A percentile compares a stretch with the other conserved stretches of the same genome.
These are phyloP conservation scores for Rhea americana DNA, from an alignment of 2,113 vertebrate genomes.

Conservation along the genomic window DNA sequence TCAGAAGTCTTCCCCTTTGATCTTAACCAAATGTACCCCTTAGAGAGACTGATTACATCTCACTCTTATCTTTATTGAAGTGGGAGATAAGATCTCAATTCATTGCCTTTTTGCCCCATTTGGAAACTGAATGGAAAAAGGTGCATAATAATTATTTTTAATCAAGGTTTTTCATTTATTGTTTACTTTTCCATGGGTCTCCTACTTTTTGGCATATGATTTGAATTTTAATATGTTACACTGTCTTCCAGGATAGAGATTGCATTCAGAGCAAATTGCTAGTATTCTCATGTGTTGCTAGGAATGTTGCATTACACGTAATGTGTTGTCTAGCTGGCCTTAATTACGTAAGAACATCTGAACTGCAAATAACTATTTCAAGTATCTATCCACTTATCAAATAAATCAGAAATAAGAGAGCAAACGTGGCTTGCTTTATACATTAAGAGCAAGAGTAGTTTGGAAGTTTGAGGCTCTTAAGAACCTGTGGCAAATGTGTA, in stretches of 20 bases:
- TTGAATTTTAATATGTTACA: neutral
- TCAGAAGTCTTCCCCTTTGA: constrained; percentile 70
- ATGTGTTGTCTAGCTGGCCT: neutral
- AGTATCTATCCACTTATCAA: neutral
- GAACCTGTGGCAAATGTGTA: neutral
- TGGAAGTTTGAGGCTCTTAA: neutral
- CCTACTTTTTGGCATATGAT: neutral
- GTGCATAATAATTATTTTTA: neutral
- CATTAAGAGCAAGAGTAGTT: neutral
- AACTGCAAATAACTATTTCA: neutral
- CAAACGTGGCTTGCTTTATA: neutral
- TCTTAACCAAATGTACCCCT: constrained; percentile 57
- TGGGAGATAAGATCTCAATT: constrained; percentile 56
- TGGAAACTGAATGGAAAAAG: neutral
- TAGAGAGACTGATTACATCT: constrained; percentile 15
- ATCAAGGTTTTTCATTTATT: neutral
- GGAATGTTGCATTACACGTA: neutral
- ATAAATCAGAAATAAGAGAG: neutral
- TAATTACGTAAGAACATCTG: neutral
- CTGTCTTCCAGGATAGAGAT: neutral
- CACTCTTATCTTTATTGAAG: constrained; percentile 62
- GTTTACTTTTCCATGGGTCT: neutral
- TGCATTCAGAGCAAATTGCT: neutral
- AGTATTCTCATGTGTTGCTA: neutral
- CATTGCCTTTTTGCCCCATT: neutral